Evolutionary conservation across 2,888 invertebrate genomes (phyloP).

Genomic region (Orgyia antiqua): DNA sequence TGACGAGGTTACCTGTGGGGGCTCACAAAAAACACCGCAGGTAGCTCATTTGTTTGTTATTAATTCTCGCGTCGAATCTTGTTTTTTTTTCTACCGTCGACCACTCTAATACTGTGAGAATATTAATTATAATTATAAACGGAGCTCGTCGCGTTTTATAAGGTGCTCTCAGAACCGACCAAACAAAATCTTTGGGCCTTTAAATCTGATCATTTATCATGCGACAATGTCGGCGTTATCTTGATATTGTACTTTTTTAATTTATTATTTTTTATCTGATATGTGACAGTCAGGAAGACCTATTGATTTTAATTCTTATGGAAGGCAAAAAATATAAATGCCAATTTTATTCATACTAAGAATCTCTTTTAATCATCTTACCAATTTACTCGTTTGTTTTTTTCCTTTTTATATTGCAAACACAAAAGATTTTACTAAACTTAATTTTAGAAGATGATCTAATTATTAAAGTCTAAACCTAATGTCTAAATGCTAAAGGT

Average conservation of each 20-base stretch:
- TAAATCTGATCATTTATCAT: slow-evolving; percentile 76
- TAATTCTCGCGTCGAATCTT: slow-evolving; percentile 75
- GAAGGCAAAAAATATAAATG: no score
- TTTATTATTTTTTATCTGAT: slow-evolving; percentile 39
- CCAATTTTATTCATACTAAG: no score
- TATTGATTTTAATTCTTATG: slow-evolving; percentile 26
- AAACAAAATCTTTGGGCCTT: slow-evolving; percentile 58
- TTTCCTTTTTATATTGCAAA: no score
- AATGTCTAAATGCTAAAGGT: no score
- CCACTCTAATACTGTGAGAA: slow-evolving; percentile 76
- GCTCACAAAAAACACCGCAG: slow-evolving; percentile 74
- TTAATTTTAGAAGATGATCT: no score
- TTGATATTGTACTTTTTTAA: slow-evolving; percentile 50
- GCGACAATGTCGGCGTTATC: slow-evolving; percentile 73
- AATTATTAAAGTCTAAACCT: no score
- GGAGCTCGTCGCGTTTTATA: slow-evolving; percentile 66
- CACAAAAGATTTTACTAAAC: no score
- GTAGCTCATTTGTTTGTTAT: slow-evolving; percentile 79
- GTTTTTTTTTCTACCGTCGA: slow-evolving; percentile 57
- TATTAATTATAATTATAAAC: slow-evolving; percentile 79
- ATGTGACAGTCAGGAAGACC: slow-evolving; percentile 28
- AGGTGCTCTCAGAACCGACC: slow-evolving; percentile 47
- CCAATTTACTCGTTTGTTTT: no score
- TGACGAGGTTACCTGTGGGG: slow-evolving; percentile 67
- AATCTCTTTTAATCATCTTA: no score